phyloP scores from a whole-genome alignment of 2,888 invertebrate genomes.

The Tubulanus polymorphus region DNA sequence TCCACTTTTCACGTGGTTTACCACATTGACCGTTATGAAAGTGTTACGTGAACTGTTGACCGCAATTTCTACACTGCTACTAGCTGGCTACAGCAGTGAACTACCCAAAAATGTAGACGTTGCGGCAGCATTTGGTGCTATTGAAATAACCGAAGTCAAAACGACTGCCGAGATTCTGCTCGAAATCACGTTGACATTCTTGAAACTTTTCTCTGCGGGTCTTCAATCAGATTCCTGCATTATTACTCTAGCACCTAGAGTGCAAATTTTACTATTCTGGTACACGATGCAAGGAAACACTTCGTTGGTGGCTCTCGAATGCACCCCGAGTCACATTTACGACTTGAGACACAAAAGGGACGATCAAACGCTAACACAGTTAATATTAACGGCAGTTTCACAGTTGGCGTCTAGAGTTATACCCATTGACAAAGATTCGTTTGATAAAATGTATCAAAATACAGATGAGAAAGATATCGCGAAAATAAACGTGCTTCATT shows the following conservation, averaged over 20 bases:
- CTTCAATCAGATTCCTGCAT: background rate
- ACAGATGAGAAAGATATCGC: background rate
- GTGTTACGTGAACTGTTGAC: background rate
- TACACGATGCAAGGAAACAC: background rate
- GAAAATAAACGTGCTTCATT: background rate
- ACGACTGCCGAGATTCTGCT: background rate
- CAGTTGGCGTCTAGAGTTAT: background rate
- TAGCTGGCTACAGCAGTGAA: background rate
- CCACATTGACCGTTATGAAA: background rate
- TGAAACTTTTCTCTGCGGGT: background rate
- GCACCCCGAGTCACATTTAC: background rate
- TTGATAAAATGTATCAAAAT: background rate
- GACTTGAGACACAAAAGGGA: background rate
- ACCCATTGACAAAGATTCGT: background rate
- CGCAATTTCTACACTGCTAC: background rate
- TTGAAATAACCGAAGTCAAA: background rate
- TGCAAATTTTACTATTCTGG: background rate
- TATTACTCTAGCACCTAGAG: background rate
- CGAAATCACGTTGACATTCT: background rate
- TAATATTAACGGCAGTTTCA: background rate
- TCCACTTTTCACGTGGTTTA: background rate
- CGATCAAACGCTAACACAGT: background rate
- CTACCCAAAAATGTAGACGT: background rate
- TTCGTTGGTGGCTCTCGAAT: background rate
- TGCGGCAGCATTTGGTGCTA: background rate